Evolutionary conservation across 2,797 vertebrate genomes (phyloP), one percentile per base, ranked within the genome.

Genomic region (Sebastes miniatus): DNA sequence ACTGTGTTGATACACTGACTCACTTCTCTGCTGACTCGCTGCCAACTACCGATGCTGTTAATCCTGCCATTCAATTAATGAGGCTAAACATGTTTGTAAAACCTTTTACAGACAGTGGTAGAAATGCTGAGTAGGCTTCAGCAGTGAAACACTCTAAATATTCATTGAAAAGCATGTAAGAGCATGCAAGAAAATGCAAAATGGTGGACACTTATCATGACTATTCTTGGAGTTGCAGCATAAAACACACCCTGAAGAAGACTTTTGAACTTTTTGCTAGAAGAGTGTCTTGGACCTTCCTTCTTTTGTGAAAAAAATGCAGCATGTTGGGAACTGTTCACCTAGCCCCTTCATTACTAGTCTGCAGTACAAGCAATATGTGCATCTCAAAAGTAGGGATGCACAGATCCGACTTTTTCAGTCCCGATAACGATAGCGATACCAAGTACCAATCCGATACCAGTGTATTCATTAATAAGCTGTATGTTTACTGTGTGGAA

Each of bases 1-100:
- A 81, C 82, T 81, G 59, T 52, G 80, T 20, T 63, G 27, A 78
- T 61, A 10, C 27, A 24, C 22, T 43, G 50, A 75, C 63, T 67
- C 36, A 34, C 14, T 18, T 69, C 36, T 73, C 32, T 64, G n/a
- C 27, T 66, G 63, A 74, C 31, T 71, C 57, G 69, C 54, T 62
- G 47, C 24, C 25, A 32, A 71, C 56, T 43, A 8, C 27, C 65
- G n/a, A 71, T 36, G 13, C 12, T 10, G 12, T 56, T 79, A 16
- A 77, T 73, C 65, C 64, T 61, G 39, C 12, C 8, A 12, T 81
- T 85, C 22, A 74, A 5, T 54, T 29, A 34, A 54, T 63, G 4
- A 34, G 63, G 24, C 47, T 36, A 61, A 13, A 24, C 58, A 52
- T 11, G 20, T 71, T 43, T 79, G 50, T 52, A 16, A 59, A 68